phyloP scores from a whole-genome alignment of 2,113 vertebrate genomes.

The Mustelus asterias region DNA sequence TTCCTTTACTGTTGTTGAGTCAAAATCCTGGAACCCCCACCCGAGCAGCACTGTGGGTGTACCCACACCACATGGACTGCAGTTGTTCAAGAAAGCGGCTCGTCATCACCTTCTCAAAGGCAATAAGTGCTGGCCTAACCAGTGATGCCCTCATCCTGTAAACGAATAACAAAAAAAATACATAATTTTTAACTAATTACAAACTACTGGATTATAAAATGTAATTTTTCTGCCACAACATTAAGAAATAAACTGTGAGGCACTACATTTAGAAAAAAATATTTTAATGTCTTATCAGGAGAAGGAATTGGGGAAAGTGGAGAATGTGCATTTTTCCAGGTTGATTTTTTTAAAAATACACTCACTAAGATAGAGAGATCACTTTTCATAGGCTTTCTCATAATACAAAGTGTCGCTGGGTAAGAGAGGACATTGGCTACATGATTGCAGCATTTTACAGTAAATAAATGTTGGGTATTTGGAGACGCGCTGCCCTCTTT shows the following conservation, averaged over 20 bases:
- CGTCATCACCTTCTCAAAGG: too few relatives aligned
- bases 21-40: too few relatives aligned
- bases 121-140: too few relatives aligned
- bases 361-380: not conserved
- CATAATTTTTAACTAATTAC: not conserved
- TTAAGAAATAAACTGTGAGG: not conserved
- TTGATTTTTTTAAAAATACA: not conserved
- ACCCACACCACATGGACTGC: too few relatives aligned
- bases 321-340: not conserved
- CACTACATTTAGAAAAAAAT: not conserved
- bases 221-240: not conserved
- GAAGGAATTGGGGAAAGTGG: not conserved
- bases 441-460: too few relatives aligned
- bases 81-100: too few relatives aligned
- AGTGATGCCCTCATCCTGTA: too few relatives aligned
- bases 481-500: too few relatives aligned
- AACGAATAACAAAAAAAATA: too few relatives aligned
- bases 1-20: too few relatives aligned
- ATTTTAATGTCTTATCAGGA: not conserved
- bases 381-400: not conserved
- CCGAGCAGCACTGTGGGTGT: too few relatives aligned
- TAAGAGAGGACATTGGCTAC: not conserved
- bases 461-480: too few relatives aligned
- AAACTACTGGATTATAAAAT: not conserved
- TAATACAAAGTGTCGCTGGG: not conserved